Conservation (phyloP, 2,113 vertebrate genomes). For the Cyphomyrus plagiostoma region DNA sequence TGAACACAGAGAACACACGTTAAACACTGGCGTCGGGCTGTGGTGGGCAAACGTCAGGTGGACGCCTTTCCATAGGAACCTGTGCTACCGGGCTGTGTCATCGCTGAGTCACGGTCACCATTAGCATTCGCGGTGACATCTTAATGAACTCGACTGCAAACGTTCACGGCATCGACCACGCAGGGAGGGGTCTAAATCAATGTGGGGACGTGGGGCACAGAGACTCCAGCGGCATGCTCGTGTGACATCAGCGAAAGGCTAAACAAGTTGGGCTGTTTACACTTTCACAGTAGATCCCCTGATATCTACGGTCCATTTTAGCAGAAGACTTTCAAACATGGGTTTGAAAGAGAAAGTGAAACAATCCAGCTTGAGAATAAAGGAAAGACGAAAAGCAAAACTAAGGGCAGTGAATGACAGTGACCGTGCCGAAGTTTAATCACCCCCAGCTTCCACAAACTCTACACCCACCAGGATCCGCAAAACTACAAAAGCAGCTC, state of each 20-base stretch:
- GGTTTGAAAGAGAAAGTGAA: constrained; percentile 1
- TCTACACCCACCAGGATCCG: not conserved
- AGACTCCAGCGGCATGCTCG: not conserved
- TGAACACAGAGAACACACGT: not conserved
- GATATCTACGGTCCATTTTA: not conserved
- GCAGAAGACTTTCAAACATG: not conserved
- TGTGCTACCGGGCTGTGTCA: not conserved
- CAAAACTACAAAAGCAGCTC: not conserved
- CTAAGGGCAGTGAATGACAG: not conserved
- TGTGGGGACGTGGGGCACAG: not conserved
- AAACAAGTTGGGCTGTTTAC: not conserved
- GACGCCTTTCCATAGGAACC: not conserved
- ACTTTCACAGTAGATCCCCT: not conserved
- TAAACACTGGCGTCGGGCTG: not conserved
- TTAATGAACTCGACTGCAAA: not conserved
- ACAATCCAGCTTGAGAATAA: not conserved
- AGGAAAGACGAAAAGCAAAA: not conserved
- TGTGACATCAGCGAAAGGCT: not conserved
- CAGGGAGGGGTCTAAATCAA: not conserved
- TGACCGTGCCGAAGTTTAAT: not conserved
- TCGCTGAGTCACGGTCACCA: not conserved
- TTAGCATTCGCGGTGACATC: not conserved
- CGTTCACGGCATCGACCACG: not conserved
- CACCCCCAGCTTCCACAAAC: not conserved
- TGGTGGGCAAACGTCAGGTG: not conserved